Evolutionary conservation across 2,797 vertebrate species (phyloP).

Genomic region (Rhyacichthys aspro): DNA sequence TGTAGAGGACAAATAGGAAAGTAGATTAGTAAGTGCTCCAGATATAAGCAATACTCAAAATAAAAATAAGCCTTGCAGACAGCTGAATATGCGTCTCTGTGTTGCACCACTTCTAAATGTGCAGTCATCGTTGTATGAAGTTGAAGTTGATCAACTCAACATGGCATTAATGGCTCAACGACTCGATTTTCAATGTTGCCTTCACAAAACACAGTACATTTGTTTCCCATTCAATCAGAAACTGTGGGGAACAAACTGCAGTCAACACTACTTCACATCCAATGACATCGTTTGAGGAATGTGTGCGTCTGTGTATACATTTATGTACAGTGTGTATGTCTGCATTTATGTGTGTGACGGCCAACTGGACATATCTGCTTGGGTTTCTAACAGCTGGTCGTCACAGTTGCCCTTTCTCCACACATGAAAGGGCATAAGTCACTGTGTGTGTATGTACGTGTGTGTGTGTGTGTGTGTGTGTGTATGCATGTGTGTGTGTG

Average conservation of each 20-base stretch:
- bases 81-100: too few species aligned
- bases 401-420: constrained; percentile 72
- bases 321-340: constrained; percentile 27
- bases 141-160: too few species aligned
- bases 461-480: constrained; percentile 41
- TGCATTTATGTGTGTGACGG: constrained; percentile 32
- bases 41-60: too few species aligned
- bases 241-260: constrained; percentile 19
- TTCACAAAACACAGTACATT: constrained; percentile 24
- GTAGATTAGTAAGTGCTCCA: too few species aligned
- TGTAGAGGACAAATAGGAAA: too few species aligned
- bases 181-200: constrained; percentile 9
- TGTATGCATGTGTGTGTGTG: too few species aligned
- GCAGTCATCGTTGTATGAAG: too few species aligned
- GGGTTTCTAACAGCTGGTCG: constrained; percentile 74
- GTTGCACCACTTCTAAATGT: too few species aligned
- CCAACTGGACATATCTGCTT: constrained; percentile 69
- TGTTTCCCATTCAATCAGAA: constrained; percentile 20
- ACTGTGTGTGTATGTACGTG: constrained; percentile 40
- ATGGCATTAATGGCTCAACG: background rate
- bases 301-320: constrained; percentile 36
- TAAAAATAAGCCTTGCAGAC: too few species aligned
- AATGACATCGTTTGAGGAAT: constrained; percentile 46
- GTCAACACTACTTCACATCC: constrained; percentile 22
- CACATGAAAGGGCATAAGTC: constrained; percentile 75